Percentiles rank a stretch among this genome's conserved stretches.
Evolutionary conservation across 2,797 vertebrate species (phyloP).

Genomic region (Pogoniulus pusillus): DNA sequence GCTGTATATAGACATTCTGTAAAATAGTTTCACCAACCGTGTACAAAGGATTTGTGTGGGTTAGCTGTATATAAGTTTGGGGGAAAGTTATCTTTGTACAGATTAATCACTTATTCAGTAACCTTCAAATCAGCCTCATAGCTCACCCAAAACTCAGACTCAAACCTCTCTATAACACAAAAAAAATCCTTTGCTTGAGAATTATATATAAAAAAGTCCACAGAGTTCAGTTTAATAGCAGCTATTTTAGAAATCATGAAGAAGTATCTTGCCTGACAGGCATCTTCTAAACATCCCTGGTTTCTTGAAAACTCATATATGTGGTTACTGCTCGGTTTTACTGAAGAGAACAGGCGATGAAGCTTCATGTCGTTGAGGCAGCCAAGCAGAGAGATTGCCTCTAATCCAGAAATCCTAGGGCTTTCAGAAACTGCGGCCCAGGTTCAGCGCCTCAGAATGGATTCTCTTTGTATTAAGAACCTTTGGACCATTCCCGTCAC

Average conservation of each 20-base stretch:
- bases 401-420: constrained; percentile 56
- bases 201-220: not conserved
- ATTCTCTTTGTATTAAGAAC: constrained; percentile 34
- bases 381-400: constrained; percentile 54
- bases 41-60: too few species aligned
- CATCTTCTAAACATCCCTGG: not conserved
- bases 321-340: constrained; percentile 13
- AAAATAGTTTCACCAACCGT: too few species aligned
- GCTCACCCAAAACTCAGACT: too few species aligned
- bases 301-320: not conserved
- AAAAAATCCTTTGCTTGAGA: not conserved
- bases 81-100: too few species aligned
- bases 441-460: not conserved
- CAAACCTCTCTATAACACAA: too few species aligned
- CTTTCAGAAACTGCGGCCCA: constrained; percentile 29
- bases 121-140: too few species aligned
- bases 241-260: constrained; percentile 1
- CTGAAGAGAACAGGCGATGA: constrained; percentile 12
- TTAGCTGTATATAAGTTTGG: too few species aligned
- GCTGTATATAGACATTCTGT: too few species aligned
- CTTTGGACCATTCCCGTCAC: constrained; percentile 7
- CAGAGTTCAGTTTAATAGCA: not conserved
- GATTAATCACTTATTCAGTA: too few species aligned
- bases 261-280: constrained; percentile 11
- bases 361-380: constrained; percentile 16